Percentiles rank a stretch among this genome's conserved stretches.
phyloP scores from a whole-genome alignment of 2,888 invertebrate species.

The Drosophila diplacantha region DNA sequence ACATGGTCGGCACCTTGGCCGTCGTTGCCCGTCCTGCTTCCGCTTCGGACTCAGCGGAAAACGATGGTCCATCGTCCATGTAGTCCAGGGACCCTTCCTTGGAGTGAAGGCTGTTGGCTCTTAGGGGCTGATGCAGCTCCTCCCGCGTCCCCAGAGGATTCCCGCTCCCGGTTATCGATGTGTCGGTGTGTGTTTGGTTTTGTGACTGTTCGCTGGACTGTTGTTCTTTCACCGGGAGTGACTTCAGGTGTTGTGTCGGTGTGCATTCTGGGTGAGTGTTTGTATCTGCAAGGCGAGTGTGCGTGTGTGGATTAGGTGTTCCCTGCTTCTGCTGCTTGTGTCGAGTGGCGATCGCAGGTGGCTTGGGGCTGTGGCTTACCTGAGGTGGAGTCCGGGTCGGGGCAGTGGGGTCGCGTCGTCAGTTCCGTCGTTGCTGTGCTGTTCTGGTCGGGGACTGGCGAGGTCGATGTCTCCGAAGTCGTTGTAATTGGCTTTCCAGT shows the following conservation, averaged over 20 bases:
- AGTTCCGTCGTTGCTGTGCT: conserved; percentile 17
- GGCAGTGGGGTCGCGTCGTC: conserved; percentile 18
- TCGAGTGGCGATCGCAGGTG: neutral
- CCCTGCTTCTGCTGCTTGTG: conserved; percentile 1
- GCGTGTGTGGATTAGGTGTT: conserved; percentile 26
- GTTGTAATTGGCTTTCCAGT: neutral
- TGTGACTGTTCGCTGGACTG: conserved; percentile 1
- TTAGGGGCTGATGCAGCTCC: conserved; percentile 1
- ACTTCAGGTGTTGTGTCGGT: conserved; percentile 31
- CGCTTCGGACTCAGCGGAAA: conserved; percentile 2
- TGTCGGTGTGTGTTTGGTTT: conserved; percentile 2
- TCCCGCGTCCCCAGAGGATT: neutral
- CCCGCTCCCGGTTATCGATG: neutral
- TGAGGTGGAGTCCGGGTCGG: conserved; percentile 17
- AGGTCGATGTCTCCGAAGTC: conserved; percentile 4
- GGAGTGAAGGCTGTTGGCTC: conserved; percentile 38
- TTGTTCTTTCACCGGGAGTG: conserved; percentile 1
- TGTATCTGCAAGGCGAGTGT: conserved; percentile 51
- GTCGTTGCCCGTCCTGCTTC: conserved; percentile 22
- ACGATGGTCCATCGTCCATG: conserved; percentile 45
- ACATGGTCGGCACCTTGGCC: conserved; percentile 41
- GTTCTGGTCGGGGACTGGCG: neutral
- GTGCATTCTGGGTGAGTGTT: conserved; percentile 43
- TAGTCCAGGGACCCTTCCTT: conserved; percentile 43
- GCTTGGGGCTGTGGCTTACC: conserved; percentile 21